Conservation (phyloP, 1,140 invertebrate genomes). For the Drosophila asahinai region DNA sequence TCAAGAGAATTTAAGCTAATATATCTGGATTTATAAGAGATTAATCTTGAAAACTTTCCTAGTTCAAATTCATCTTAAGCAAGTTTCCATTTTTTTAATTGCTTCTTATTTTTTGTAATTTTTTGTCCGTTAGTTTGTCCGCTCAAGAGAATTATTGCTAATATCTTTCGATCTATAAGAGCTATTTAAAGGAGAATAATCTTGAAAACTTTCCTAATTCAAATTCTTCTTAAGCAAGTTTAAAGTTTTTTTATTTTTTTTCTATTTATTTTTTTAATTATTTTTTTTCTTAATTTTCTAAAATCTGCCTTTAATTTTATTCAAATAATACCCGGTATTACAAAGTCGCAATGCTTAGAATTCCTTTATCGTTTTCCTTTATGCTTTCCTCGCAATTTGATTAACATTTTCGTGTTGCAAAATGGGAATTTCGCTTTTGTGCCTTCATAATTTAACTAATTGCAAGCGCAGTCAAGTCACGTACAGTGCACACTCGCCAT, state of each 20-base stretch:
- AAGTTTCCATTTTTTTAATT: not conserved
- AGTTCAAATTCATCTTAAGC: not conserved
- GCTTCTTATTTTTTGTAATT: not conserved
- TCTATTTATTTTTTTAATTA: too few relatives aligned
- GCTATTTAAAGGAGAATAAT: not conserved
- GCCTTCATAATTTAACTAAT: constrained; percentile 80
- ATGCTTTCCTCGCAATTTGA: constrained; percentile 40
- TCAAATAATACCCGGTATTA: too few relatives aligned
- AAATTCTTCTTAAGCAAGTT: not conserved
- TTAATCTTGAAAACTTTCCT: not conserved
- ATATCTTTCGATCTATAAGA: not conserved
- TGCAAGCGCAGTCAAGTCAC: constrained; percentile 78
- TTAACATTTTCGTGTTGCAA: constrained; percentile 72
- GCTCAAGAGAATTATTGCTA: not conserved
- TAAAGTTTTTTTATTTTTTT: not conserved
- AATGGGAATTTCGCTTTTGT: constrained; percentile 57
- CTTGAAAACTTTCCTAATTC: not conserved
- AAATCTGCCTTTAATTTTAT: not conserved
- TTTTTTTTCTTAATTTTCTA: too few relatives aligned
- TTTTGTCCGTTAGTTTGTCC: not conserved
- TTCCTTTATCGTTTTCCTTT: not conserved
- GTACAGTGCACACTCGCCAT: constrained; percentile 30
- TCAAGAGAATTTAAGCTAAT: not conserved
- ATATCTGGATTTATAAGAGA: not conserved
- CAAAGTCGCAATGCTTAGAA: not conserved